phyloP scores from a whole-genome alignment of 2,797 vertebrate species.

The Labroides dimidiatus region DNA sequence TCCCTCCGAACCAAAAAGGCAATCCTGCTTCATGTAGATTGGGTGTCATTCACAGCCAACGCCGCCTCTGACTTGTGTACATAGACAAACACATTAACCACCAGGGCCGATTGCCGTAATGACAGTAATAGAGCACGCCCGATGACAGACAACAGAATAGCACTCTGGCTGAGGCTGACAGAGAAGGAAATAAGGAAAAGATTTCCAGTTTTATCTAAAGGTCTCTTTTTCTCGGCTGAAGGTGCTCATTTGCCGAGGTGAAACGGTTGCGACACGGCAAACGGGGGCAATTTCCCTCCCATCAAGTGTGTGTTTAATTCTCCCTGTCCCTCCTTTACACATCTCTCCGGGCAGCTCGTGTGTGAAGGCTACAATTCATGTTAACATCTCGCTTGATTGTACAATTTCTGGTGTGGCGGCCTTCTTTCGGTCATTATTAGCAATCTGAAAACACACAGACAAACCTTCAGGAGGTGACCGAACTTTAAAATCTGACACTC shows the following conservation, averaged over 20 bases:
- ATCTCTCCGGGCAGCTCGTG: constrained; percentile 50
- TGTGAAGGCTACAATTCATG: constrained; percentile 78
- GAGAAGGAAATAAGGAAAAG: constrained; percentile 77
- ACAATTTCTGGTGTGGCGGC: constrained; percentile 52
- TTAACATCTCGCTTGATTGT: constrained; percentile 78
- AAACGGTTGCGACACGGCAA: constrained; percentile 52
- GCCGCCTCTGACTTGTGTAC: constrained; percentile 63
- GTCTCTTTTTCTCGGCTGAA: constrained; percentile 48
- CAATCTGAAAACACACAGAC: constrained; percentile 39
- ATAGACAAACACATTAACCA: constrained; percentile 83
- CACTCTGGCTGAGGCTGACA: constrained; percentile 75
- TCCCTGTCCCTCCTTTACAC: constrained; percentile 56
- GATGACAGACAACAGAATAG: constrained; percentile 78
- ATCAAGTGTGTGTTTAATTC: constrained; percentile 81
- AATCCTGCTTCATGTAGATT: constrained; percentile 80
- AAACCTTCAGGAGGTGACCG: not conserved
- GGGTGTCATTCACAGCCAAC: constrained; percentile 79
- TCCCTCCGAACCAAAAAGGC: constrained; percentile 48
- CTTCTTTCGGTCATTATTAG: constrained; percentile 32
- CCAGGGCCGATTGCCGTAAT: constrained; percentile 73
- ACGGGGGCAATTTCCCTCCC: constrained; percentile 69
- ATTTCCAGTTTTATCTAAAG: constrained; percentile 39
- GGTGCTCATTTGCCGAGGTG: constrained; percentile 77
- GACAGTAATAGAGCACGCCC: constrained; percentile 78
- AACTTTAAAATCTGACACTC: not conserved